A percentile compares a stretch with the other conserved stretches of the same genome.
These are phyloP conservation scores for Octodon degus DNA, from an alignment of 2,113 vertebrate species.

Conservation along the genomic window DNA sequence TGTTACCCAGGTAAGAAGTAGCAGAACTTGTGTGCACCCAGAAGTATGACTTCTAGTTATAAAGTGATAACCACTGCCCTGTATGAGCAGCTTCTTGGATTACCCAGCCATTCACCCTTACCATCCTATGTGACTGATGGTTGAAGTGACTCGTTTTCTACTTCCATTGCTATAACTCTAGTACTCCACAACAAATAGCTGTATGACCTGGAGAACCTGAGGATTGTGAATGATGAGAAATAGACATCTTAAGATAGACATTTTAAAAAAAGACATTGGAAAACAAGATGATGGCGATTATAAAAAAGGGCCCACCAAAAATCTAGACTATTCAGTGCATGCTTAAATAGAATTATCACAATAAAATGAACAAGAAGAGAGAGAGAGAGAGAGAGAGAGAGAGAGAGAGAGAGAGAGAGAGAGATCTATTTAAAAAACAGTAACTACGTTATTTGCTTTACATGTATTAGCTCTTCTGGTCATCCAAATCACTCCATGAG, in stretches of 20 bases:
- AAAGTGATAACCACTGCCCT: background rate
- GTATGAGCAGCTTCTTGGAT: conserved; percentile 39
- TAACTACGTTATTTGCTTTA: conserved; percentile 41
- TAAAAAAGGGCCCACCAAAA: background rate
- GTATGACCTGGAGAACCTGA: background rate
- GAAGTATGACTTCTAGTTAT: conserved; percentile 9
- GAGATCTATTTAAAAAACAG: background rate
- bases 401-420: too few species aligned
- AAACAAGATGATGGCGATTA: background rate
- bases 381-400: too few species aligned
- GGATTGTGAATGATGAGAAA: background rate
- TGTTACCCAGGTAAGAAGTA: background rate
- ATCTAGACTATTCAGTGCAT: background rate
- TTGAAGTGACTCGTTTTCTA: background rate
- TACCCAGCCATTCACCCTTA: background rate
- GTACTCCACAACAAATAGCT: background rate
- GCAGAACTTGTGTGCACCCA: background rate
- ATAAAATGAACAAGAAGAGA: background rate
- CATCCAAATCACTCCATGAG: background rate
- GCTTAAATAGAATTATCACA: background rate
- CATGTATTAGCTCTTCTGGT: conserved; percentile 34
- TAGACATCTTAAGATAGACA: background rate
- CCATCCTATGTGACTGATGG: background rate
- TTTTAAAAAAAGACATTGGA: background rate
- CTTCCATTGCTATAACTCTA: background rate